Conservation (phyloP, 2,888 invertebrate genomes). For the Apantesis nais region DNA sequence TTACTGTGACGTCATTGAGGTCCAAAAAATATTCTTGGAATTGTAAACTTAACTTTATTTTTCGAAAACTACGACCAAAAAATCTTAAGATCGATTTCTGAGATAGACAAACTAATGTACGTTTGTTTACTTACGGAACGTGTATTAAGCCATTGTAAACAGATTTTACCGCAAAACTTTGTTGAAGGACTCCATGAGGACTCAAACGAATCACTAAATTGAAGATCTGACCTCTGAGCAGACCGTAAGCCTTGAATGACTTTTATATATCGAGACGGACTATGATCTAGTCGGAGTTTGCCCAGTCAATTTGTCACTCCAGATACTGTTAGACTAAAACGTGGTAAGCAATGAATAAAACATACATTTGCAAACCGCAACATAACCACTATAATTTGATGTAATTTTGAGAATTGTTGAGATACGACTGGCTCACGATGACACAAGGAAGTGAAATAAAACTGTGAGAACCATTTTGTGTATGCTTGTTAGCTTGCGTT, state of each 20-base stretch:
- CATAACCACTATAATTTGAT: conserved; percentile 70
- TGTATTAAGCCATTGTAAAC: not conserved
- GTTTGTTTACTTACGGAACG: too few relatives aligned
- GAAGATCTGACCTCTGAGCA: not conserved
- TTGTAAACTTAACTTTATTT: not conserved
- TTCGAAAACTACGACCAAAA: not conserved
- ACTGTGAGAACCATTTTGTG: conserved; percentile 49
- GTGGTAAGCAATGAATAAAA: conserved; percentile 43
- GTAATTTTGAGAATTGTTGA: conserved; percentile 62
- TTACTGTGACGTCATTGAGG: too few relatives aligned
- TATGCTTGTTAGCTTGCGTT: conserved; percentile 47
- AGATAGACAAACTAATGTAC: not conserved
- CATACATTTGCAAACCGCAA: conserved; percentile 69
- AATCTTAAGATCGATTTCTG: not conserved
- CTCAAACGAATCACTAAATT: not conserved
- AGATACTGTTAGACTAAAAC: not conserved
- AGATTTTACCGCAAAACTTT: not conserved
- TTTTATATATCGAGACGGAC: not conserved
- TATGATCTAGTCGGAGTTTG: not conserved
- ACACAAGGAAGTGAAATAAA: conserved; percentile 42
- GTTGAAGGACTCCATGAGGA: not conserved
- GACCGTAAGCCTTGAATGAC: not conserved
- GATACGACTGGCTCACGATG: conserved; percentile 65
- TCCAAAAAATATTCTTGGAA: not conserved
- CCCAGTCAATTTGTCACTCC: not conserved